phyloP scores from a whole-genome alignment of 2,113 vertebrate genomes.

The Machaerirhynchus nigripectus region DNA sequence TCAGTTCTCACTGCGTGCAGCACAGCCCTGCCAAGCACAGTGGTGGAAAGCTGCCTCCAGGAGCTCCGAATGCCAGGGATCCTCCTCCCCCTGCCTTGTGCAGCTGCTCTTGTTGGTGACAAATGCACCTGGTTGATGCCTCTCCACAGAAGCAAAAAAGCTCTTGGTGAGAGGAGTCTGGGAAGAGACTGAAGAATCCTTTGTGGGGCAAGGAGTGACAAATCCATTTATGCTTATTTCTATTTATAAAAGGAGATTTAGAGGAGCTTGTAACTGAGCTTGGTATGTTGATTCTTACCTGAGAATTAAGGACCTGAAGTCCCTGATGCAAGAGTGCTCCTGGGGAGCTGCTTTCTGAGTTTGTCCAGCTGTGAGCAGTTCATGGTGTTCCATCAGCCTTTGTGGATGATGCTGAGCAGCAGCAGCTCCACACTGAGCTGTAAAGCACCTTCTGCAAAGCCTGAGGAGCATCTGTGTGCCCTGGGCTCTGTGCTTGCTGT shows the following conservation, averaged over 20 bases:
- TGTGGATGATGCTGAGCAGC: background rate
- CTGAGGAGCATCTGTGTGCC: background rate
- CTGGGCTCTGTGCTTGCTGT: background rate
- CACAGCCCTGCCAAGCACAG: background rate
- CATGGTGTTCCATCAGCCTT: background rate
- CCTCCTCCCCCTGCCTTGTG: background rate
- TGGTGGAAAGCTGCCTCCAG: background rate
- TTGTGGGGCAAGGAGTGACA: background rate
- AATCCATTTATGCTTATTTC: background rate
- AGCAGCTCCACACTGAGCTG: background rate
- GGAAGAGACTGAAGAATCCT: background rate
- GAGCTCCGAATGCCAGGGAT: background rate
- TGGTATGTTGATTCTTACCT: background rate
- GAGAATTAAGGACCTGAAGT: background rate
- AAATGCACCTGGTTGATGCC: background rate
- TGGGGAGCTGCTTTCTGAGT: background rate
- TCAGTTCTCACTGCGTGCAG: background rate
- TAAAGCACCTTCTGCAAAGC: background rate
- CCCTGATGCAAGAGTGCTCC: background rate
- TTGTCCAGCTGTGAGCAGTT: background rate
- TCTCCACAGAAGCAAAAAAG: background rate
- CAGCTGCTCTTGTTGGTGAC: background rate
- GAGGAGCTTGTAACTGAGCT: background rate
- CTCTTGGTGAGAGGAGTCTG: background rate
- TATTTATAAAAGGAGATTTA: background rate